A percentile compares a stretch with the other conserved stretches of the same genome.
Conservation (phyloP, 2,888 invertebrate genomes). For the Spatulosminthurus flaviceps region DNA sequence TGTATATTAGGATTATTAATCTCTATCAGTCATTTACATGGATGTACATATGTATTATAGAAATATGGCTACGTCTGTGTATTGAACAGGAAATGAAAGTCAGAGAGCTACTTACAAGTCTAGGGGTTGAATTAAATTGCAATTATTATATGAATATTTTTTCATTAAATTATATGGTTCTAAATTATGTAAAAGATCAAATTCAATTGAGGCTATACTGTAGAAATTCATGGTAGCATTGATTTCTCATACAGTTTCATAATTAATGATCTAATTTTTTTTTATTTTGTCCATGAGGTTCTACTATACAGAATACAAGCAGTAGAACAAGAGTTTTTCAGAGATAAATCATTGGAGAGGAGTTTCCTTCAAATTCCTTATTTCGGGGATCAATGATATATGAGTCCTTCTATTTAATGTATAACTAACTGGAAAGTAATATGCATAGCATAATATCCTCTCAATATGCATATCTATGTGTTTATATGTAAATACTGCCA, state of each 20-base stretch:
- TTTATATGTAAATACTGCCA: neutral
- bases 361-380: too few species aligned
- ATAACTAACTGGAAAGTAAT: neutral
- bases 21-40: too few species aligned
- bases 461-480: neutral
- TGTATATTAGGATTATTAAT: too few species aligned
- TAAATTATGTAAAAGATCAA: too few species aligned
- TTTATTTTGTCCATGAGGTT: neutral
- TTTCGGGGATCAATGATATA: neutral
- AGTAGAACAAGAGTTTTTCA: too few species aligned
- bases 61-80: too few species aligned
- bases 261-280: neutral
- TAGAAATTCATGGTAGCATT: neutral
- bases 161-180: too few species aligned
- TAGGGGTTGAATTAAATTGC: conserved; percentile 3
- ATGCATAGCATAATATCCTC: neutral
- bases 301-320: neutral
- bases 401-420: too few species aligned
- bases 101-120: too few species aligned
- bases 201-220: neutral
- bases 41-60: too few species aligned
- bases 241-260: conserved; percentile 2
- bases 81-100: neutral
- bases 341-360: too few species aligned
- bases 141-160: too few species aligned